These are phyloP conservation scores for Araneus ventricosus DNA, from an alignment of 1,140 invertebrate species.

Conservation along the genomic window DNA sequence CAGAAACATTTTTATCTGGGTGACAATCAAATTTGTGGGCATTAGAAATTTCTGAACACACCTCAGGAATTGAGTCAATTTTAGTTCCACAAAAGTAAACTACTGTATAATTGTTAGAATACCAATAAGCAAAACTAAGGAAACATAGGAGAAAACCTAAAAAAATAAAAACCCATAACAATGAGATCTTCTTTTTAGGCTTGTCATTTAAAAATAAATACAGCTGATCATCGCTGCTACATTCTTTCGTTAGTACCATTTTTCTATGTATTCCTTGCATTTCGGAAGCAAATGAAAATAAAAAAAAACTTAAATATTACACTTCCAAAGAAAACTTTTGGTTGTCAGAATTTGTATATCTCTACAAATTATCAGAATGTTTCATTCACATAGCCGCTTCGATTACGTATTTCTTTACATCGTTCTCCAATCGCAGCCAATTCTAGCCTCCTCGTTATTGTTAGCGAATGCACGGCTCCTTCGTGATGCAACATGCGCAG, in stretches of 20 bases:
- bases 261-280: neutral
- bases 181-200: neutral
- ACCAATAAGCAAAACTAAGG: neutral
- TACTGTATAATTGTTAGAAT: neutral
- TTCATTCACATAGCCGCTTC: too few species aligned
- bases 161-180: neutral
- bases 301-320: too few species aligned
- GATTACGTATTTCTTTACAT: too few species aligned
- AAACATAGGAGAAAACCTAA: neutral
- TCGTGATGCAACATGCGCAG: too few species aligned
- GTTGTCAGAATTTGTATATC: too few species aligned
- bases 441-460: too few species aligned
- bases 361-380: too few species aligned
- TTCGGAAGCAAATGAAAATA: too few species aligned
- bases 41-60: conserved; percentile 43
- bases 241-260: neutral
- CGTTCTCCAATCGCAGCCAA: too few species aligned
- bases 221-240: neutral
- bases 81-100: too few species aligned
- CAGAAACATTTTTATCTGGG: conserved; percentile 78
- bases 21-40: conserved; percentile 80
- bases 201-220: neutral
- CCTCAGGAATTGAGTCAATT: neutral
- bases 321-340: too few species aligned
- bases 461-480: too few species aligned